A percentile compares a stretch with the other conserved stretches of the same genome.
phyloP scores from a whole-genome alignment of 1,140 invertebrate species.

The Drosophila kurseongensis region DNA sequence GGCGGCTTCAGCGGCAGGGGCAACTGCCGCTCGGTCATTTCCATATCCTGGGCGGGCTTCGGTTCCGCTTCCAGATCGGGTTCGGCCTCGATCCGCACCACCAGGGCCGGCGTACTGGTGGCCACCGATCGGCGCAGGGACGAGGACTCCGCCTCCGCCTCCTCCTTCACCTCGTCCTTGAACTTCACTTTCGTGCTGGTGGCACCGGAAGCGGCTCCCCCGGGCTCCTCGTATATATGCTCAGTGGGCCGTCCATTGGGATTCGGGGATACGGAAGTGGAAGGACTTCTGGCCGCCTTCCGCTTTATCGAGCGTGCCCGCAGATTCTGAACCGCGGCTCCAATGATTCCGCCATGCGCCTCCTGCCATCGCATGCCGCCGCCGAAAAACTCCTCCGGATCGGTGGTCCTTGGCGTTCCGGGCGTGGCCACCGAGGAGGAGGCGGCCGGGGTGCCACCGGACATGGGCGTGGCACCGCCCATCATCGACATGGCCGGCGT shows the following conservation, averaged over 20 bases:
- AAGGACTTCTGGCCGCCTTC: slow-evolving; percentile 45
- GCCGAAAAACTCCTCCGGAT: slow-evolving; percentile 53
- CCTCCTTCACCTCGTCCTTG: slow-evolving; percentile 48
- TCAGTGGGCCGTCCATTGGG: slow-evolving; percentile 34
- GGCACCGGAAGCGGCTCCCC: not conserved
- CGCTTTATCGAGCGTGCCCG: slow-evolving; percentile 77
- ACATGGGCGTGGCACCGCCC: slow-evolving; percentile 57
- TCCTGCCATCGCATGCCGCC: slow-evolving; percentile 76
- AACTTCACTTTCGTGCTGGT: slow-evolving; percentile 52
- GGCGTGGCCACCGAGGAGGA: slow-evolving; percentile 48
- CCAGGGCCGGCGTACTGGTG: slow-evolving; percentile 77
- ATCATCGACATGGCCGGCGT: slow-evolving; percentile 59
- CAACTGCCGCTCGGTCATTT: slow-evolving; percentile 56
- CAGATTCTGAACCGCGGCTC: slow-evolving; percentile 74
- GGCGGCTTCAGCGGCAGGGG: slow-evolving; percentile 72
- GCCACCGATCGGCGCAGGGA: slow-evolving; percentile 64
- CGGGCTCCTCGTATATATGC: slow-evolving; percentile 74
- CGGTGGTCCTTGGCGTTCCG: slow-evolving; percentile 34
- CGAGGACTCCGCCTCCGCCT: slow-evolving; percentile 25
- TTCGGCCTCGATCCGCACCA: slow-evolving; percentile 63
- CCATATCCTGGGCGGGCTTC: slow-evolving; percentile 19
- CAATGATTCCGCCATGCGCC: slow-evolving; percentile 78
- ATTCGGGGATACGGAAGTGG: slow-evolving; percentile 42
- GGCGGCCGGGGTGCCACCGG: slow-evolving; percentile 22
- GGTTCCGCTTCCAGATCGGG: slow-evolving; percentile 5